A percentile compares a stretch with the other conserved stretches of the same genome.
Evolutionary conservation across 2,113 vertebrate species (phyloP).

Genomic region (Nematolebias whitei): DNA sequence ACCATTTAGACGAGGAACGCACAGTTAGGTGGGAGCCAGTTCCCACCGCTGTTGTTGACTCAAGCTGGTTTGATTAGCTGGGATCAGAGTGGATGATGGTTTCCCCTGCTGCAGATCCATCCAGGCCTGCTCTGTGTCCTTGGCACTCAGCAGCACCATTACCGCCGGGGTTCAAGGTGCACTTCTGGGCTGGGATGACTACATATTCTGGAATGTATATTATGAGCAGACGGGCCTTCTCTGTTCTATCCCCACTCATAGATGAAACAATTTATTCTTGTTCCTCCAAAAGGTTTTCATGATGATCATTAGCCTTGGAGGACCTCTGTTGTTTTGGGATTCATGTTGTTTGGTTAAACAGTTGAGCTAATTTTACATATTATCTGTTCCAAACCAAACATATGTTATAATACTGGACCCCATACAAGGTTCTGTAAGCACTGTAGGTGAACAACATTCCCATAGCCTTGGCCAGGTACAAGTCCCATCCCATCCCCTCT

Average conservation of each 20-base stretch:
- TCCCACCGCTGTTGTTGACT: conserved; percentile 57
- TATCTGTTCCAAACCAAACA: too few species aligned
- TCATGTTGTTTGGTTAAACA: too few species aligned
- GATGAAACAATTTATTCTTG: too few species aligned
- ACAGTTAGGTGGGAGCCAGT: conserved; percentile 46
- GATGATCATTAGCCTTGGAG: too few species aligned
- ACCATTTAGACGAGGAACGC: conserved; percentile 45
- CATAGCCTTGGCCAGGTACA: too few species aligned
- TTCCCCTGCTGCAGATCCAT: conserved; percentile 40
- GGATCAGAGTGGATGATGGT: conserved; percentile 52
- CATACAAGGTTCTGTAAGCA: too few species aligned
- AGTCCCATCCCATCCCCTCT: too few species aligned
- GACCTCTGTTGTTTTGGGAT: too few species aligned
- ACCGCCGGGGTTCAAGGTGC: not conserved
- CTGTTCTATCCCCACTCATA: not conserved
- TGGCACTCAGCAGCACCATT: conserved; percentile 38
- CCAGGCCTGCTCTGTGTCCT: conserved; percentile 56
- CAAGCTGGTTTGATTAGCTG: conserved; percentile 54
- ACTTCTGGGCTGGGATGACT: conserved; percentile 15
- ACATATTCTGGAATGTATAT: conserved; percentile 29
- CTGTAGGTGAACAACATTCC: too few species aligned
- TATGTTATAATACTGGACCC: too few species aligned
- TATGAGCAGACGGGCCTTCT: conserved; percentile 27
- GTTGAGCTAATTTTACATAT: too few species aligned
- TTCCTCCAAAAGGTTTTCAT: not conserved